Base-by-base conservation (phyloP, 2,113 vertebrate species). In the Condylura cristata region DNA sequence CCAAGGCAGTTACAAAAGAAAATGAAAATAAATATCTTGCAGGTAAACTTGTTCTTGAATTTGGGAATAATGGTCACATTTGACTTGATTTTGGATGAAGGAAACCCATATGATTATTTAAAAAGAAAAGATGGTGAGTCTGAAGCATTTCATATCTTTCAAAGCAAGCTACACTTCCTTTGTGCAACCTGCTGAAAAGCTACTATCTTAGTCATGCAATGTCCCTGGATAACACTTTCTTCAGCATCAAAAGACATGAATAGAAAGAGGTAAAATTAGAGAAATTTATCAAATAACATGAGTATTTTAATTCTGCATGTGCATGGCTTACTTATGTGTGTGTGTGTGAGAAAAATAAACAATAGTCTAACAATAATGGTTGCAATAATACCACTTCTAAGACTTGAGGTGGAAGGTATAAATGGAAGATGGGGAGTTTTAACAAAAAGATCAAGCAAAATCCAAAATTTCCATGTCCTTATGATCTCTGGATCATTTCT, bases 101-200 rank as follows among this genome's bases (percentile, higher is more conserved):
- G 70, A 96, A 88, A 5, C 39, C n/a, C 63, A 2, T 74, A 85
- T n/a, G 37, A 83, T 26, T 91, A 26, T 51, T 66, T 80, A 13
- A 85, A 95, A 97, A 82, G 44, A 4, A 91, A 96, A 53, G 71
- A 86, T 32, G 53, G 79, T 8, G 68, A 93, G 88, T 84, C 20
- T 46, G 39, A 94, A 97, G 96, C 71, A 72, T 91, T 95, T 81
- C 10, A 46, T 70, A 81, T 5, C 11, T 95, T 92, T 63, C 79
- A 53, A 32, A 96, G 91, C 6, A 41, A 96, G 37, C 28, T 24
- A 74, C 18, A 86, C 0, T 84, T 90, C 65, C 60, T 96, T 72
- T 39, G 26, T 74, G 28, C 44, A 46, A 20, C 63, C 63, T 97
- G 75, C 18, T 80, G 30, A 48, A 39, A 95, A 89, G 44, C 63